phyloP scores from a whole-genome alignment of 2,797 vertebrate species.

The Mus caroli region DNA sequence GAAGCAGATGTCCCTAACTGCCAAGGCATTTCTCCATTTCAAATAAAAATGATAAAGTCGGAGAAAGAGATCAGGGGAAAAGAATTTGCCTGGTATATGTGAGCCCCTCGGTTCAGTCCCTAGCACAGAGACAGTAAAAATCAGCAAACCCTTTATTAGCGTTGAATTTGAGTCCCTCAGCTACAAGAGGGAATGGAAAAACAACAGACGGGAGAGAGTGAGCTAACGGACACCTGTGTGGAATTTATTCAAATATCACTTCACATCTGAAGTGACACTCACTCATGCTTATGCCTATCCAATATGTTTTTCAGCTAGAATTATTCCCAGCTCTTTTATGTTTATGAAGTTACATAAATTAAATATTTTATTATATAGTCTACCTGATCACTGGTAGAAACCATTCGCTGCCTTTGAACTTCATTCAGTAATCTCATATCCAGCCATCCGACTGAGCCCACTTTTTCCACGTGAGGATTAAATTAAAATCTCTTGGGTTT shows the following conservation, averaged over 20 bases:
- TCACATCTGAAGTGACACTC: background rate
- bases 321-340: conserved; percentile 8
- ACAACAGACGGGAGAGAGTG: background rate
- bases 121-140: background rate
- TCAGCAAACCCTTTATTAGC: background rate
- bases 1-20: background rate
- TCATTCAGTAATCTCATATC: conserved; percentile 65
- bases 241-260: background rate
- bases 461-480: conserved; percentile 63
- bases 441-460: conserved; percentile 51
- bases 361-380: conserved; percentile 26
- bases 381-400: background rate
- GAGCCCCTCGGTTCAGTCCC: background rate
- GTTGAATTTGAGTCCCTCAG: background rate
- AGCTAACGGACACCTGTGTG: background rate
- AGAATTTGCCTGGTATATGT: background rate
- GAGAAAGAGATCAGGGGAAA: background rate
- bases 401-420: conserved; percentile 49
- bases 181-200: background rate
- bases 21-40: background rate
- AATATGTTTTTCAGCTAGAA: conserved; percentile 16
- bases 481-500: conserved; percentile 66
- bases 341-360: conserved; percentile 28
- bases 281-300: background rate
- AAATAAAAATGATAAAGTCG: background rate